phyloP scores from a whole-genome alignment of 2,888 invertebrate genomes.

The Pachliopta kotzebuea region DNA sequence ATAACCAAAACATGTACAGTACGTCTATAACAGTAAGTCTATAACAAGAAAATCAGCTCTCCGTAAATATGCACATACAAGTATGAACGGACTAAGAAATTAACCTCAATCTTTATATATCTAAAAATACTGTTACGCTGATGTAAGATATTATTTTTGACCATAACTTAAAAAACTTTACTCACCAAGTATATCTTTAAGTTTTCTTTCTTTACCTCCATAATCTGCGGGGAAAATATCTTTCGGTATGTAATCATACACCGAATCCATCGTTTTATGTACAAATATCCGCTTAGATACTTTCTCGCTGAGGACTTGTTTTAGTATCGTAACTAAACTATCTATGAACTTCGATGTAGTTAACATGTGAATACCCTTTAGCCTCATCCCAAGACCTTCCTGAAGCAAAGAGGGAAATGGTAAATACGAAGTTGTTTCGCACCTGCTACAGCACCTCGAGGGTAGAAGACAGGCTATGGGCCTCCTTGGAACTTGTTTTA shows the following conservation, averaged over 20 bases:
- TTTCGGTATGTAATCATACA: constrained; percentile 43
- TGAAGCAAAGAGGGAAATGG: constrained; percentile 32
- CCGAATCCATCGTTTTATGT: constrained; percentile 41
- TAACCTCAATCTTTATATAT: not conserved
- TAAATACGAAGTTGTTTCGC: no score
- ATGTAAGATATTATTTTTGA: not conserved
- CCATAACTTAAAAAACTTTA: not conserved
- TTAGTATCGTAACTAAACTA: constrained; percentile 43
- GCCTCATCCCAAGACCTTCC: constrained; percentile 55
- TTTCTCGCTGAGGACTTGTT: constrained; percentile 50
- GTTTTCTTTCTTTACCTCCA: constrained; percentile 48
- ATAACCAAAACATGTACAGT: no score
- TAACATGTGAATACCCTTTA: constrained; percentile 52
- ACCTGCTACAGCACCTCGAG: no score
- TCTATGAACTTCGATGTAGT: constrained; percentile 49
- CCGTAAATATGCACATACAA: not conserved
- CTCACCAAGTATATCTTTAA: constrained; percentile 45
- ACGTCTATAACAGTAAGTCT: not conserved
- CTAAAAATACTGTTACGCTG: no score
- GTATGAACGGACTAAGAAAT: not conserved
- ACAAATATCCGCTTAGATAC: constrained; percentile 43
- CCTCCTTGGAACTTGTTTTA: no score
- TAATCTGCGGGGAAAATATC: constrained; percentile 54
- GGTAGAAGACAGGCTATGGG: no score
- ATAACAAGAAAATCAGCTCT: not conserved